A percentile compares a stretch with the other conserved stretches of the same genome.
These are phyloP conservation scores for Chalcosyrphus nemorum DNA, from an alignment of 2,888 invertebrate species.

Conservation along the genomic window DNA sequence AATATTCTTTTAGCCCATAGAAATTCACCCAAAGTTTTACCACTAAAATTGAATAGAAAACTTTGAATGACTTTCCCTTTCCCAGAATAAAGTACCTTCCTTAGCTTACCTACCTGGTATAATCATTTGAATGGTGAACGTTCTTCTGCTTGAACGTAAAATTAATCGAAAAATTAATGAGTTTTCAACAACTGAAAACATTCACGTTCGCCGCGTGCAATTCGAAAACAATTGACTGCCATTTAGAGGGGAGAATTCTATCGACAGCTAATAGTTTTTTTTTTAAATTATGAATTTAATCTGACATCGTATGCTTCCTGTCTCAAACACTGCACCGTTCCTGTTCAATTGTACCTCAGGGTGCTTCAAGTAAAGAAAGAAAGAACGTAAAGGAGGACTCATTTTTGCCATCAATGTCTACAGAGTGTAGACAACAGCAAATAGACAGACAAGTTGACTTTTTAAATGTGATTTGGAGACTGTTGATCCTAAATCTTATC, in stretches of 20 bases:
- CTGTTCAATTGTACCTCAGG: too few relatives aligned
- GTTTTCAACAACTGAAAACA: not conserved
- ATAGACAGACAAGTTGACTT: too few relatives aligned
- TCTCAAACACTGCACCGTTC: too few relatives aligned
- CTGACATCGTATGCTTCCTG: not conserved
- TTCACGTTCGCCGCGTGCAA: not conserved
- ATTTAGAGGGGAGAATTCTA: not conserved
- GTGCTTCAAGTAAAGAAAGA: too few relatives aligned
- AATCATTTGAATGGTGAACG: not conserved
- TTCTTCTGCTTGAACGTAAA: not conserved
- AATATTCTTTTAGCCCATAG: not conserved
- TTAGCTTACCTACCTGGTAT: not conserved
- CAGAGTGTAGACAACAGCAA: too few relatives aligned
- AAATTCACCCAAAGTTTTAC: not conserved
- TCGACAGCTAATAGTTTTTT: not conserved
- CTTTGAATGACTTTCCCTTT: not conserved
- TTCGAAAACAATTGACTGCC: not conserved
- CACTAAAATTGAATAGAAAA: not conserved
- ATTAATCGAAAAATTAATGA: conserved; percentile 42
- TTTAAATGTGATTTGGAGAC: too few relatives aligned
- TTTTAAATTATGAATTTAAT: not conserved
- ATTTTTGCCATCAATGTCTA: too few relatives aligned
- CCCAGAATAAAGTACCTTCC: not conserved
- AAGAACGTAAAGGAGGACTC: too few relatives aligned
- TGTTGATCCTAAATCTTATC: too few relatives aligned